Evolutionary conservation across 2,797 vertebrate species (phyloP).

Genomic region (Enteromius anoplus): DNA sequence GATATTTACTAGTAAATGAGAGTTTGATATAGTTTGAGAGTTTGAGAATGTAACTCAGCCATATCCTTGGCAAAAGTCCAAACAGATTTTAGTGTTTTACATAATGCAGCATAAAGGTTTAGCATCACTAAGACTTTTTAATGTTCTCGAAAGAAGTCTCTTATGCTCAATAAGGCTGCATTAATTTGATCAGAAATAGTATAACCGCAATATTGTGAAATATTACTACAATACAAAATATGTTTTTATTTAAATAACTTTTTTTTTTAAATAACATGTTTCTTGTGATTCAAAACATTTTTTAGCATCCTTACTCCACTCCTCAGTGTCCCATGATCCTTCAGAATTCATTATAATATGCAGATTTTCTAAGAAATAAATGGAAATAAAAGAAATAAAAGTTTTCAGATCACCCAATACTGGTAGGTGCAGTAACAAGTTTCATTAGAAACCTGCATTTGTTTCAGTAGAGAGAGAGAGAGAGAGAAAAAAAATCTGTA

Average conservation of each 20-base stretch:
- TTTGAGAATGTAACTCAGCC: background rate
- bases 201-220: background rate
- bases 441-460: background rate
- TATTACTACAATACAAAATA: background rate
- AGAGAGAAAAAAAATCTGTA: background rate
- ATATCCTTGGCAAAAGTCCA: background rate
- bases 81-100: background rate
- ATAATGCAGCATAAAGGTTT: background rate
- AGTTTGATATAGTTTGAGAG: background rate
- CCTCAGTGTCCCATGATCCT: background rate
- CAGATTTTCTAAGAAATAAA: background rate
- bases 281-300: background rate
- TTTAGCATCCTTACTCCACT: background rate
- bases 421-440: too few relatives aligned
- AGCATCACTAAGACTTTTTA: background rate
- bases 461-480: too few relatives aligned
- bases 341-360: background rate
- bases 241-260: too few relatives aligned
- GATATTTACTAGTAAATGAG: background rate
- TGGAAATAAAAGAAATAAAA: too few relatives aligned
- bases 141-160: background rate
- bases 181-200: background rate
- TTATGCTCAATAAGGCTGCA: background rate
- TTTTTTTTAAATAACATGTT: too few relatives aligned
- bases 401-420: too few relatives aligned